Percentiles rank a stretch among this genome's conserved stretches.
phyloP scores from a whole-genome alignment of 2,888 invertebrate genomes.

The Zaprionus bogoriensis region DNA sequence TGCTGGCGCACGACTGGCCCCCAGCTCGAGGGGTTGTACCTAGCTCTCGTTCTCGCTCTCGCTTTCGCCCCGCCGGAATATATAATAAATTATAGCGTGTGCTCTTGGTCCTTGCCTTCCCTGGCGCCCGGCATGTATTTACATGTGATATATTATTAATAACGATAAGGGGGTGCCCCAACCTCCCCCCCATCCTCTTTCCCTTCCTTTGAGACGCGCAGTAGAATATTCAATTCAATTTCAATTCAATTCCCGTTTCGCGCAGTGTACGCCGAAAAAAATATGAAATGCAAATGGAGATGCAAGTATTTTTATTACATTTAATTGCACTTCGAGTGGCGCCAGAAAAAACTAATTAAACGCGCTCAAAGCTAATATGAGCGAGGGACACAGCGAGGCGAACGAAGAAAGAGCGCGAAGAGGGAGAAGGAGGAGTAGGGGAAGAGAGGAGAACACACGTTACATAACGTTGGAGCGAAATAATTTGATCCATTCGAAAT shows the following conservation, averaged over 20 bases:
- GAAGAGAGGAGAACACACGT: not conserved
- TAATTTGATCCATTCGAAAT: conserved; percentile 1
- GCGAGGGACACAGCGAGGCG: not conserved
- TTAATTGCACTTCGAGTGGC: conserved; percentile 32
- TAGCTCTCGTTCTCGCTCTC: too few relatives aligned
- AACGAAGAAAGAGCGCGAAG: not conserved
- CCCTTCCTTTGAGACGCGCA: too few relatives aligned
- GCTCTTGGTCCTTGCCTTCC: not conserved
- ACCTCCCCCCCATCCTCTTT: too few relatives aligned
- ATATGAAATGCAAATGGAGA: conserved; percentile 11
- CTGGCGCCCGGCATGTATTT: not conserved
- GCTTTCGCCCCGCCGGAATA: not conserved
- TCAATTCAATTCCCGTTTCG: not conserved
- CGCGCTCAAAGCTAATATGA: not conserved
- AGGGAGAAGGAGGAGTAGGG: not conserved
- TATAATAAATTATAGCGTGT: not conserved
- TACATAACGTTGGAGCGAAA: conserved; percentile 17
- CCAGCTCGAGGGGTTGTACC: too few relatives aligned
- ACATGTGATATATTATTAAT: not conserved
- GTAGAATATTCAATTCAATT: not conserved
- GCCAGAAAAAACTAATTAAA: conserved; percentile 26
- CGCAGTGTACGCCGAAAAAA: not conserved
- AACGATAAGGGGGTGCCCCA: not conserved
- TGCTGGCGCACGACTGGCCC: too few relatives aligned
- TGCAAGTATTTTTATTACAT: conserved; percentile 15